These are phyloP conservation scores for Macropus fuliginosus DNA, from an alignment of 2,797 vertebrate species.

Conservation along the genomic window DNA sequence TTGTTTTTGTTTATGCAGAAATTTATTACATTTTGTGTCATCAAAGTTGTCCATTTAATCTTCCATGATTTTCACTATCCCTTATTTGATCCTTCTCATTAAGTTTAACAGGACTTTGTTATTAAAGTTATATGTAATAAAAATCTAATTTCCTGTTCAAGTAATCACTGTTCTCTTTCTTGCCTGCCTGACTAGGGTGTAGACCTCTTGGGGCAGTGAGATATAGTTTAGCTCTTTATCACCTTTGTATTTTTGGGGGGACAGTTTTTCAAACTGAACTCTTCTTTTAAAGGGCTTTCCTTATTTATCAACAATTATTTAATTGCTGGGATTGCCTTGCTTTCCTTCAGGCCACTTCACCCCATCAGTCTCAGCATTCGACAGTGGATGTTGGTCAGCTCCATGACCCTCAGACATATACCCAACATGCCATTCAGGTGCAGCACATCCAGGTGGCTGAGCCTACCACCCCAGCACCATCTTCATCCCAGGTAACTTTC, in stretches of 20 bases:
- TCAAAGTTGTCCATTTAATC: neutral
- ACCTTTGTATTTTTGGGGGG: neutral
- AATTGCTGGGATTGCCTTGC: neutral
- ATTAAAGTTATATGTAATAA: neutral
- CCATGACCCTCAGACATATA: constrained; percentile 95
- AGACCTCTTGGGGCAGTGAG: neutral
- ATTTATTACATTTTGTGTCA: neutral
- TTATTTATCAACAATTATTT: neutral
- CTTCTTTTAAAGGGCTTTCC: neutral
- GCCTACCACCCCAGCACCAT: constrained; percentile 84
- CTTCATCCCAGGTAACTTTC: constrained; percentile 88
- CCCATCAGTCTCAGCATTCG: constrained; percentile 94
- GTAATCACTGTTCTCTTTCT: neutral
- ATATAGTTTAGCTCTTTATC: neutral
- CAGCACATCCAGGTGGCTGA: constrained; percentile 98
- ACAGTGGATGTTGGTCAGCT: constrained; percentile 97
- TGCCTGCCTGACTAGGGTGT: neutral
- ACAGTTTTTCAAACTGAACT: neutral
- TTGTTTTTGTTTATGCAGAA: neutral
- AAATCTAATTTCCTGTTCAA: neutral
- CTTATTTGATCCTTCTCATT: neutral
- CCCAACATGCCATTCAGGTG: constrained; percentile 98
- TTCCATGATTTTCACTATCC: neutral
- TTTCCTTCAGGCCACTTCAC: constrained; percentile 90
- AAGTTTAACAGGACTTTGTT: neutral